Percentiles rank a stretch among this genome's conserved stretches.
phyloP scores from a whole-genome alignment of 1,140 invertebrate species.

The Leptonema lineaticorne region DNA sequence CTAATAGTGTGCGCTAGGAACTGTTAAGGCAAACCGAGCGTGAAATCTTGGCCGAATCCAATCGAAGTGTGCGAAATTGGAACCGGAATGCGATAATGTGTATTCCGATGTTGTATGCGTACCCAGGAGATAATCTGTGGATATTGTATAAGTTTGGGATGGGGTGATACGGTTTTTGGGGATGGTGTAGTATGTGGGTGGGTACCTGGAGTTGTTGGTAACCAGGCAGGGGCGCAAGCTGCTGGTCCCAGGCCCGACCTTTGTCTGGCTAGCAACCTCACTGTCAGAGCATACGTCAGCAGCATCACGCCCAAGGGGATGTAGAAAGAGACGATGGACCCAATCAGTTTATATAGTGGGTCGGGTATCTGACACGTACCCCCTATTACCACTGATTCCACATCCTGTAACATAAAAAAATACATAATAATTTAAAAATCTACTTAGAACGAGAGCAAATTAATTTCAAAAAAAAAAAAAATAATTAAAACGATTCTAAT shows the following conservation, averaged over 20 bases:
- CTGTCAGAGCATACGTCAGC: constrained; percentile 88
- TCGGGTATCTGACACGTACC: constrained; percentile 84
- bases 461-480: too few relatives aligned
- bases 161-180: neutral
- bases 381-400: constrained; percentile 75
- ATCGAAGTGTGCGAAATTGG: neutral
- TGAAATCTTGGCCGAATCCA: neutral
- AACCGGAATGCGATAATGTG: too few relatives aligned
- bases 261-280: constrained; percentile 76
- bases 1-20: too few relatives aligned
- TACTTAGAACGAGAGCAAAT: neutral
- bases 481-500: too few relatives aligned
- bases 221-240: constrained; percentile 61
- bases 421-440: neutral
- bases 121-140: too few relatives aligned
- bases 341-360: constrained; percentile 87
- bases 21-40: too few relatives aligned
- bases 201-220: constrained; percentile 57
- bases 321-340: constrained; percentile 93
- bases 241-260: constrained; percentile 67
- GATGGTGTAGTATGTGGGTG: constrained; percentile 39
- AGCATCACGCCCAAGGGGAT: constrained; percentile 94
- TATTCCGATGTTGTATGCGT: too few relatives aligned
- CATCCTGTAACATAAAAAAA: constrained; percentile 65
- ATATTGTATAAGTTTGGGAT: too few relatives aligned